These are phyloP conservation scores for Ephialtes manifestator DNA, from an alignment of 2,888 invertebrate genomes.

Conservation along the genomic window DNA sequence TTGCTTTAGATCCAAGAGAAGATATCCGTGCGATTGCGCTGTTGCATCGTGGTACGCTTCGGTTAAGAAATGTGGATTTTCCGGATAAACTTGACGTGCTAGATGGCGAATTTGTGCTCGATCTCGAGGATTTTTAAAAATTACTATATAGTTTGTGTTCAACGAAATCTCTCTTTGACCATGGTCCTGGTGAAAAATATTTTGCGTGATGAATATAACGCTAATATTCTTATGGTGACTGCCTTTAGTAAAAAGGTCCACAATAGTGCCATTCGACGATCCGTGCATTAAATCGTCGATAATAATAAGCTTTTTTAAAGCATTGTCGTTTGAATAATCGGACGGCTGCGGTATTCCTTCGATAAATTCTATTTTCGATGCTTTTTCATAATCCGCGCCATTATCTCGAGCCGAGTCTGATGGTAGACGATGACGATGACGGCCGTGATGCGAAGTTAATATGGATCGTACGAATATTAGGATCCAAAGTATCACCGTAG, in stretches of 20 bases:
- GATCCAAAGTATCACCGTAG: background rate
- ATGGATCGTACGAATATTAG: background rate
- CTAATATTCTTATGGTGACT: constrained; percentile 63
- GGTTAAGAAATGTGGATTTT: too few relatives aligned
- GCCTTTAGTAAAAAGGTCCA: constrained; percentile 9
- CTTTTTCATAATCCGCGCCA: background rate
- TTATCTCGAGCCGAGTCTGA: background rate
- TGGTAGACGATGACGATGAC: background rate
- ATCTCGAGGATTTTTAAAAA: too few relatives aligned
- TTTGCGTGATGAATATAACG: constrained; percentile 43
- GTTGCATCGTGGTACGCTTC: too few relatives aligned
- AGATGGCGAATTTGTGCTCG: too few relatives aligned
- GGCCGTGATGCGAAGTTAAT: background rate
- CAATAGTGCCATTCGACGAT: background rate
- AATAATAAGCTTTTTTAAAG: background rate
- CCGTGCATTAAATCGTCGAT: background rate
- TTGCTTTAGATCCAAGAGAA: background rate
- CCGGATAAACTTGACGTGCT: too few relatives aligned
- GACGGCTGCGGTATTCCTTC: background rate
- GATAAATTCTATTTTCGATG: background rate
- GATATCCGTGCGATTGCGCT: too few relatives aligned
- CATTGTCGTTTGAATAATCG: background rate
- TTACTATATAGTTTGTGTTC: too few relatives aligned
- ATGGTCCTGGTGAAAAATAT: constrained; percentile 50
- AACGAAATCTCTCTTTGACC: constrained; percentile 22